Base-by-base conservation (phyloP, 2,888 invertebrate genomes). In the Pardosa pseudoannulata region DNA sequence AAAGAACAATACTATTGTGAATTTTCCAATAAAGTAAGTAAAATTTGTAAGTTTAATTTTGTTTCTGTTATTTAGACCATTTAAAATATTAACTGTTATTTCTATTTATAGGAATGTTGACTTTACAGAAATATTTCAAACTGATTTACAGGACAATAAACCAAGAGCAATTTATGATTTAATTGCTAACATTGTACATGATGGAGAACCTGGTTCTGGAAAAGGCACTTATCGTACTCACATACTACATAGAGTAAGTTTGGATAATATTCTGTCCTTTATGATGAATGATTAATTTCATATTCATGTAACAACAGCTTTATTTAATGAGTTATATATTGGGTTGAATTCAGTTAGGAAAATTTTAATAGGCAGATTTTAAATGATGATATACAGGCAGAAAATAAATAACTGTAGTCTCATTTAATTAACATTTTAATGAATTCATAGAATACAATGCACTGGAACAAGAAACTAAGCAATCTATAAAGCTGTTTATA, bases 1-100 rank as follows among this genome's bases (percentile, higher is more conserved):
- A 92, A 99, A 99, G 92, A 99, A 99, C 93, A 98, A 98, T 0
- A 99, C 99, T 0, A 99, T 99, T 90, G 99, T 99, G 1, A 99
- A 99, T 92, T 99, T 99, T 91, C 99, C 99, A 2, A 97, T 99
- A 87, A 98, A 97, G 97, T 98, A 93, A 94, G 96, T 94, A 11
- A 2, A n/a, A 7, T 19, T 56, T 56, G 13, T 62, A 80, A n/a
- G n/a, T n/a, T n/a, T n/a, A n/a, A n/a, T n/a, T n/a, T n/a, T n/a
- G n/a, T n/a, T n/a, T n/a, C n/a, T n/a, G n/a, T 36, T 5, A 36
- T 7, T 36, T 36, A 9, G 6, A 36, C 9, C 31, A 16, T 56
- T 71, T 16, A 71, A 64, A 5, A 65, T 32, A 19, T 76, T 56
- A 0, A 16, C 5, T n/a, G 23, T 56, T 23, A 23, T 56, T 56